Evolutionary conservation across 2,888 invertebrate species (phyloP).

Genomic region (Cosmia pyralina): DNA sequence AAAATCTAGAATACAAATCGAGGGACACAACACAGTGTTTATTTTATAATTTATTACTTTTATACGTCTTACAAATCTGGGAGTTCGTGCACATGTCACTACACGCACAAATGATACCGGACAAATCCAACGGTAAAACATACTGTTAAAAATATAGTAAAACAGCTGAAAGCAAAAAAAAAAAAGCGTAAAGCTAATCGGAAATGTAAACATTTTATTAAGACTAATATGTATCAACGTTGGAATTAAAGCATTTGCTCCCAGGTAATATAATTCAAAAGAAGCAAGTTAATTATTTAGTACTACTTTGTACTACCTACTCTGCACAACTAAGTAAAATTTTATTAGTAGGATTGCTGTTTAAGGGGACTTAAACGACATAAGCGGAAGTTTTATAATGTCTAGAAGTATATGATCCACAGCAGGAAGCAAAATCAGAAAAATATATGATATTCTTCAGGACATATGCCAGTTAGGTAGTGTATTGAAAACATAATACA

Average conservation of each 20-base stretch:
- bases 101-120: neutral
- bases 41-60: neutral
- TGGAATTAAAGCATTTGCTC: slow-evolving; percentile 8
- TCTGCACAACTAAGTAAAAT: slow-evolving; percentile 12
- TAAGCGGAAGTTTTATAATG: too few relatives aligned
- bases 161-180: too few relatives aligned
- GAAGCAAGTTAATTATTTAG: slow-evolving; percentile 10
- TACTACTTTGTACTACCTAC: slow-evolving; percentile 7
- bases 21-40: neutral
- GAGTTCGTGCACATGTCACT: neutral
- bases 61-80: neutral
- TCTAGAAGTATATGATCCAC: too few relatives aligned
- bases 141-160: neutral
- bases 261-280: slow-evolving; percentile 15
- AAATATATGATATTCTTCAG: neutral
- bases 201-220: slow-evolving; percentile 14
- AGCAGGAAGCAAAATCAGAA: neutral
- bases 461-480: neutral
- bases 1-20: slow-evolving; percentile 7
- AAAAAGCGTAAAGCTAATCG: too few relatives aligned
- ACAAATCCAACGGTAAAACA: neutral
- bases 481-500: neutral
- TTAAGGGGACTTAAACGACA: too few relatives aligned
- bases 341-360: slow-evolving; percentile 4
- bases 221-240: slow-evolving; percentile 18